Percentiles rank a stretch among this genome's conserved stretches.
These are phyloP conservation scores for Rhabdophis nuchalis DNA, from an alignment of 2,797 vertebrate species.

Conservation along the genomic window DNA sequence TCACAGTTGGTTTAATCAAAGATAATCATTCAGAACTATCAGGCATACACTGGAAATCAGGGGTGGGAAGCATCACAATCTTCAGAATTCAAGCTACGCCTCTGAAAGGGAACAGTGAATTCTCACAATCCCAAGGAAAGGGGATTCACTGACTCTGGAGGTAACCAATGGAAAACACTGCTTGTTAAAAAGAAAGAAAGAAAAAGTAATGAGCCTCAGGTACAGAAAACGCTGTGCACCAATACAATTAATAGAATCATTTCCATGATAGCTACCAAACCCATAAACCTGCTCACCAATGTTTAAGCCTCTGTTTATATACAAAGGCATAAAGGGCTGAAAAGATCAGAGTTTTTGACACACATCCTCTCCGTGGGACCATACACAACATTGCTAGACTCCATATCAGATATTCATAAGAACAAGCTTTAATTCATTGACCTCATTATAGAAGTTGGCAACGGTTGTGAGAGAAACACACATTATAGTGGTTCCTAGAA, in stretches of 20 bases:
- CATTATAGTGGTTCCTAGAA: not conserved
- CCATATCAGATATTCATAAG: not conserved
- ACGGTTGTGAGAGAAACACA: constrained; percentile 7
- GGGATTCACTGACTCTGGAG: not conserved
- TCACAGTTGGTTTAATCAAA: not conserved
- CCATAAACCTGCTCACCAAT: not conserved
- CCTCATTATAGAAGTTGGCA: constrained; percentile 27
- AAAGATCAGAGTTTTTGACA: not conserved
- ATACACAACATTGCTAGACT: not conserved
- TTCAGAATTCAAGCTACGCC: not conserved
- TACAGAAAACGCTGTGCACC: not conserved
- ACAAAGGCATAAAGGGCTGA: not conserved
- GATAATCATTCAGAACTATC: not conserved
- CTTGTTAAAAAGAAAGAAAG: not conserved
- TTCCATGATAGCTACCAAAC: not conserved
- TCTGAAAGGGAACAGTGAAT: not conserved
- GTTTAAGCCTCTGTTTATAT: not conserved
- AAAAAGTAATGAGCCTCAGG: not conserved
- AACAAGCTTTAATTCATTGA: constrained; percentile 12
- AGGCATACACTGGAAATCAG: not conserved
- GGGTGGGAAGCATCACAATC: not conserved
- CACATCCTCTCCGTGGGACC: not conserved
- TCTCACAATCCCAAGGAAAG: not conserved
- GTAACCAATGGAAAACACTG: not conserved
- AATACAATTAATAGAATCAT: not conserved